Evolutionary conservation across 2,888 invertebrate species (phyloP), one percentile per base, ranked within the genome.

Genomic region (Drosophila incognita): DNA sequence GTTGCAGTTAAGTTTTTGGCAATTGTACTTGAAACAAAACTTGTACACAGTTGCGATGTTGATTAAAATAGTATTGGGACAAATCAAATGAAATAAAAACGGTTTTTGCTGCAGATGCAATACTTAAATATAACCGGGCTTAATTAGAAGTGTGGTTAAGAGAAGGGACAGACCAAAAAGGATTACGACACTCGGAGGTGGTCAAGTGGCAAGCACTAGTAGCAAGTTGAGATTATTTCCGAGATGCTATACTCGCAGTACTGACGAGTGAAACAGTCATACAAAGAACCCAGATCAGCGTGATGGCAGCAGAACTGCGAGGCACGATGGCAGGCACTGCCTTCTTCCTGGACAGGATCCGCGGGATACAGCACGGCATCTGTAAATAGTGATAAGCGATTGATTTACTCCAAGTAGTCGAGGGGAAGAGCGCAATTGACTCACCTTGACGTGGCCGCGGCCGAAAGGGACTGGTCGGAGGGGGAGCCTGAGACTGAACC

Each of bases 281-380:
- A 93, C 5, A 93, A 89, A 53, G 94, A 92, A 24, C 93, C 92
- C 70, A 93, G 93, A 8, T 93, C 92, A 10, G 90, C 85, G 0
- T 93, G 92, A 0, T 94, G 93, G 88, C 97, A 97, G 89, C 97
- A 97, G 0, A 95, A 94, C 15, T 95, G 92, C 35, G 96, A 95
- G 0, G 97, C 97, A 94, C 96, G 95, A 0, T 95, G 95, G 89
- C 97, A 97, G 1, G 94, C 93, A 11, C 51, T 82, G 48, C 59
- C 76, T 35, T 10, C 7, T 52, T 65, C 18, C 21, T 53, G 56
- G 54, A 33, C 61, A 3, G 56, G 24, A 33, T 87, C 85, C 74
- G 35, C 31, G 7, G 84, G 84, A 51, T 68, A 85, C 3, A 49
- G 35, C 21, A 84, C 8, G 51, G 58, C 24, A 31, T 76, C 89